These are phyloP conservation scores for Pygoscelis adeliae DNA, from an alignment of 2,113 vertebrate species.

Conservation along the genomic window DNA sequence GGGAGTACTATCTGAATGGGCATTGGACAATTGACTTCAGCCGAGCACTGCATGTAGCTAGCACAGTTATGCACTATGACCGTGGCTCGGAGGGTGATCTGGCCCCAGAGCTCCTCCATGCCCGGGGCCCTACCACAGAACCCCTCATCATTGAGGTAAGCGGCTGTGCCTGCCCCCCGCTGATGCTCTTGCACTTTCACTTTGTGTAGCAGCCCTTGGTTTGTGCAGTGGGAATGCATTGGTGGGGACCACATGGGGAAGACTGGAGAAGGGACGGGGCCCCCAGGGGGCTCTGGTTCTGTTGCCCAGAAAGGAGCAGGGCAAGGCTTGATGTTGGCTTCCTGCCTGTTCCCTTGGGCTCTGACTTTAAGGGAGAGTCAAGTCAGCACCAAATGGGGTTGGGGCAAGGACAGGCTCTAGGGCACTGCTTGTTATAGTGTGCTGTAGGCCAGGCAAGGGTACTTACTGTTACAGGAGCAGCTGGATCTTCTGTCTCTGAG, in stretches of 20 bases:
- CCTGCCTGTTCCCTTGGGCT: not conserved
- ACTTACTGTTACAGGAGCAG: not conserved
- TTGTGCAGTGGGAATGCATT: fast-evolving
- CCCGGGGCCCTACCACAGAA: slow-evolving; percentile 90
- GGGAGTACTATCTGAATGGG: slow-evolving; percentile 95
- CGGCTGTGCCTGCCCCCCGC: fast-evolving
- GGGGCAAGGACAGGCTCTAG: not conserved
- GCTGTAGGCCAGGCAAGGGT: not conserved
- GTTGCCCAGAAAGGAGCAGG: not conserved
- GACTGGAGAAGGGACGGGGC: fast-evolving
- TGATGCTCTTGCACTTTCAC: not conserved
- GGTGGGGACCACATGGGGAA: not conserved
- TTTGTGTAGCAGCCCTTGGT: not conserved
- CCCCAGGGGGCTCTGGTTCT: not conserved
- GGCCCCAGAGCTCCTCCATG: slow-evolving; percentile 85
- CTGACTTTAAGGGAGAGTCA: not conserved
- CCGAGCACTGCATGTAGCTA: slow-evolving; percentile 77
- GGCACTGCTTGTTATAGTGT: not conserved
- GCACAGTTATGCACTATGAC: slow-evolving; percentile 89
- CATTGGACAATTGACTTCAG: slow-evolving; percentile 91
- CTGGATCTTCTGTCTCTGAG: not conserved
- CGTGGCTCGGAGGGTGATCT: slow-evolving; percentile 84
- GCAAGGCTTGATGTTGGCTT: not conserved
- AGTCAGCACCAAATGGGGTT: not conserved
- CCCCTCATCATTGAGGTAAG: slow-evolving; percentile 92